Base-by-base conservation (phyloP, 2,888 invertebrate genomes). In the Thysanoteuthis rhombus region DNA sequence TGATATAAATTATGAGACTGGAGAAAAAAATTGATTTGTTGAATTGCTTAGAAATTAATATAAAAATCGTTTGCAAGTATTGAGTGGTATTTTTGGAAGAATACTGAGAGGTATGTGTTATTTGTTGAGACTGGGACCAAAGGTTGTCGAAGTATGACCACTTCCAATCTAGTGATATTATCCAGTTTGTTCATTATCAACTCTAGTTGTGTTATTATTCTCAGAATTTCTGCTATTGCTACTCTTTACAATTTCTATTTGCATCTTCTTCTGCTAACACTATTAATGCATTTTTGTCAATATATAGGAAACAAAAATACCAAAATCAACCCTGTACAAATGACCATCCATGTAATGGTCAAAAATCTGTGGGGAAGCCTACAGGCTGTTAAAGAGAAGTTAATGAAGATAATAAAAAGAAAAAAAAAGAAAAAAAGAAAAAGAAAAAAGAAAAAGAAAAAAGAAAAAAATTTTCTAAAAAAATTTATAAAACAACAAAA, bases 161-260 rank as follows among this genome's bases (percentile, higher is more conserved):
- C 75, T 75, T 75, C 75, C 75, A 75, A 75, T 75, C 75, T 75
- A 75, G 75, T 75, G 75, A 75, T 75, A 75, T 75, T 36, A 75
- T n/a, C 75, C 75, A 75, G 75, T 75, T 75, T 75, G 75, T 75
- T 36, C 75, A 75, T 75, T 75, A 75, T n/a, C 75, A 75, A 75
- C n/a, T 75, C 75, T 75, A 75, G 75, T 75, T 75, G 75, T 75
- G n/a, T n/a, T 75, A n/a, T 75, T 75, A 75, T n/a, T n/a, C n/a
- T 19, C 75, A 75, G n/a, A 75, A 75, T 75, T n/a, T 75, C 75
- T 12, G 75, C 75, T 75, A 75, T 75, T 75, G n/a, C 25, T 75
- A 75, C 10, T 75, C 10, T 75, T 75, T 75, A 75, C 75, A n/a
- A 16, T 75, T 75, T 75, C 75, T 16, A 75, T 75, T 75, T 75